These are phyloP conservation scores for Drosophila phalerata DNA, from an alignment of 2,888 invertebrate species.

Conservation along the genomic window DNA sequence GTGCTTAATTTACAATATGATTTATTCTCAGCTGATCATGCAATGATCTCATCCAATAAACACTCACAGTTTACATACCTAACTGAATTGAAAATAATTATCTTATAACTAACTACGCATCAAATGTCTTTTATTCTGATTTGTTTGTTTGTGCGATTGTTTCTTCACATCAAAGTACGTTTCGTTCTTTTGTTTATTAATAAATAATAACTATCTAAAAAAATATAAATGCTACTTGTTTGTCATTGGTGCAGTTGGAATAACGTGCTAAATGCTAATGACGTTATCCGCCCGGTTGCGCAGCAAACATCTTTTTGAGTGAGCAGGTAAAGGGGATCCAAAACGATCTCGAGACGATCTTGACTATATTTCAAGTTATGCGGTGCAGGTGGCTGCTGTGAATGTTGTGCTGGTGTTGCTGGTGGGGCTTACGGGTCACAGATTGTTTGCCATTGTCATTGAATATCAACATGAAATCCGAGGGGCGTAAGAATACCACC, in stretches of 20 bases:
- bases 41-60: slow-evolving; percentile 50
- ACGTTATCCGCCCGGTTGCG: slow-evolving; percentile 41
- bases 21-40: slow-evolving; percentile 29
- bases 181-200: slow-evolving; percentile 41
- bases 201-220: slow-evolving; percentile 43
- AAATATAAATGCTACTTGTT: slow-evolving; percentile 41
- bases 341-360: slow-evolving; percentile 34
- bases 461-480: slow-evolving; percentile 52
- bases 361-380: slow-evolving; percentile 38
- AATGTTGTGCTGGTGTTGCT: slow-evolving; percentile 7
- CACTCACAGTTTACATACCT: slow-evolving; percentile 23
- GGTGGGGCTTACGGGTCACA: slow-evolving; percentile 31
- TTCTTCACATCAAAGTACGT: neutral
- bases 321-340: slow-evolving; percentile 3
- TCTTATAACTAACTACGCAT: slow-evolving; percentile 47
- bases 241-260: slow-evolving; percentile 46
- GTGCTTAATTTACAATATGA: slow-evolving; percentile 22
- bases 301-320: slow-evolving; percentile 7
- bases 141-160: neutral
- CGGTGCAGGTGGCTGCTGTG: slow-evolving; percentile 57
- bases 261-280: slow-evolving; percentile 56
- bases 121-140: slow-evolving; percentile 21
- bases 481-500: neutral
- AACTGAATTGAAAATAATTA: slow-evolving; percentile 21
- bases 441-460: slow-evolving; percentile 66